Percentiles rank a stretch among this genome's conserved stretches.
Conservation (phyloP, 2,797 vertebrate genomes). For the Sternarchorhynchus goeldii region DNA sequence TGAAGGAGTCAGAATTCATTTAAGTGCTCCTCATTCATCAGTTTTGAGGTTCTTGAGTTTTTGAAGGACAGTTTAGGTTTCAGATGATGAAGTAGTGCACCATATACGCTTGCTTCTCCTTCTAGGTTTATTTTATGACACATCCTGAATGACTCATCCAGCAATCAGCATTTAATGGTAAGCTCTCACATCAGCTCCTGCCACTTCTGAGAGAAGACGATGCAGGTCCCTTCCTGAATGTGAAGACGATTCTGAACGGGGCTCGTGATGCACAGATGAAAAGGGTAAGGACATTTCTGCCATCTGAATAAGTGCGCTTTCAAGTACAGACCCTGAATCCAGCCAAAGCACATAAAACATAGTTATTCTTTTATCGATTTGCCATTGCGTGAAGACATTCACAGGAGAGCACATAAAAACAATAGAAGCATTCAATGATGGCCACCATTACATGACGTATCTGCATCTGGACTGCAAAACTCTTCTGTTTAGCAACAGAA, state of each 20-base stretch:
- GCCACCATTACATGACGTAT: no score
- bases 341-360: no score
- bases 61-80: background rate
- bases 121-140: slow-evolving; percentile 4
- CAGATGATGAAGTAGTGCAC: no score
- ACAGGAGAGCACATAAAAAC: no score
- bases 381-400: no score
- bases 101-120: background rate
- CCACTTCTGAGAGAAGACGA: slow-evolving; percentile 1
- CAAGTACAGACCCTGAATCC: no score
- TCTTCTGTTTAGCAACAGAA: no score
- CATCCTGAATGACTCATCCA: slow-evolving; percentile 27
- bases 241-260: background rate
- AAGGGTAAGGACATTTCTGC: background rate
- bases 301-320: background rate
- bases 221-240: background rate
- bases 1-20: background rate
- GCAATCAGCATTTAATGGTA: slow-evolving; percentile 42
- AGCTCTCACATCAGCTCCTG: slow-evolving; percentile 5
- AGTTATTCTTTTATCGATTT: no score
- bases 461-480: no score
- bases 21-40: slow-evolving; percentile 8
- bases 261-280: background rate
- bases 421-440: no score
- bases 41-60: background rate